Evolutionary conservation across 2,888 invertebrate genomes (phyloP), one percentile per base, ranked within the genome.

Genomic region (Dolomedes plantarius): DNA sequence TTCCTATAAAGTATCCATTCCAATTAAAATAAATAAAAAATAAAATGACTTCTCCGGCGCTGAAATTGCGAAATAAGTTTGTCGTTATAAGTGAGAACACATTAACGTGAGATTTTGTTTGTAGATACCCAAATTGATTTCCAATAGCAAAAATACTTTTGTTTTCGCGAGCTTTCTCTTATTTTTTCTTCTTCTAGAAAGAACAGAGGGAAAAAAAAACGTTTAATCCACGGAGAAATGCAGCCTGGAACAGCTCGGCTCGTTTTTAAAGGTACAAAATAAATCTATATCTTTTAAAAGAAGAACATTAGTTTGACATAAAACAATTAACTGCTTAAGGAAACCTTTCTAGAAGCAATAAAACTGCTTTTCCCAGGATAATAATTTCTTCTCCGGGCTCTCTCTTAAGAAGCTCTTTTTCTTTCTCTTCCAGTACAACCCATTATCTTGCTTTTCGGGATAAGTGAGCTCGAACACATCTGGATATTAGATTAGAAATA

Each of bases 311-410:
- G 56, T 56, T 56, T 56, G 56, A 56, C 56, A 56, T 56, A 56
- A 56, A 56, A 56, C 56, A 56, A 56, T 56, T 56, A 56, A 56
- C 23, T 56, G 56, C 56, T 56, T 56, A 23, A 56, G 23, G 46
- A 56, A 56, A 23, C 56, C 56, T 23, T 56, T 56, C 19, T 46
- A 23, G 56, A 19, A 56, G 23, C 56, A 56, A 23, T 56, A 56
- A 56, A 56, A 56, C 23, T 56, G 3, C 23, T 23, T 56, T 56
- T 5, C 23, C 19, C 56, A 1, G 23, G 56, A 56, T 56, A 56
- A 56, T 56, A 56, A 56, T 19, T 23, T 23, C 23, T 56, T 19
- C 23, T n/a, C n/a, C 1, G 23, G 23, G 56, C 3, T 23, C 11
- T 19, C 19, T 56, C 56, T 56, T 56, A 56, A 56, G 5, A 2